Conservation (phyloP, 2,113 vertebrate genomes). For the Embiotoca jacksoni region DNA sequence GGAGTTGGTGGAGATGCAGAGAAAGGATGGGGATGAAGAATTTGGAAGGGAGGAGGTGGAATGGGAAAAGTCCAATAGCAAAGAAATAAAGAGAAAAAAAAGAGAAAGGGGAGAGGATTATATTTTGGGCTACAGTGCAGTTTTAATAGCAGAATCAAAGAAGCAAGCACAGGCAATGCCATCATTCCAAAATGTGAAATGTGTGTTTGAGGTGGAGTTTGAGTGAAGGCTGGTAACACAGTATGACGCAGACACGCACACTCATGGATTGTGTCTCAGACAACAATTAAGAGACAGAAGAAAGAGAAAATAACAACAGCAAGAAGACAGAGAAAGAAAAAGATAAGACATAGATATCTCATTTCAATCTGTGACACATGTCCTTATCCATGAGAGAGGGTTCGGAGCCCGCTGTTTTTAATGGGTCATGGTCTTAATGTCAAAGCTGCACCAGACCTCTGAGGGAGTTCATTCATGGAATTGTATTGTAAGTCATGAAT, state of each 20-base stretch:
- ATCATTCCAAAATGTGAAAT: constrained; percentile 81
- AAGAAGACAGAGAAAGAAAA: constrained; percentile 58
- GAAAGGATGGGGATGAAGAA: constrained; percentile 36
- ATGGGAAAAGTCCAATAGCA: constrained; percentile 33
- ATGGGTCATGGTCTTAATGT: constrained; percentile 78
- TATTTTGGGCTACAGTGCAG: constrained; percentile 43
- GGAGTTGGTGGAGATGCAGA: constrained; percentile 37
- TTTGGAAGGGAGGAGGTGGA: constrained; percentile 39
- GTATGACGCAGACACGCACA: constrained; percentile 74
- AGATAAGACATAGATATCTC: constrained; percentile 66
- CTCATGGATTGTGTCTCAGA: constrained; percentile 83
- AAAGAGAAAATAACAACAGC: constrained; percentile 64
- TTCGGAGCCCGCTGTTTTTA: constrained; percentile 53
- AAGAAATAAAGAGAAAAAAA: constrained; percentile 30
- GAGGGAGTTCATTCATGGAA: constrained; percentile 57
- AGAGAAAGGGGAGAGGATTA: constrained; percentile 48
- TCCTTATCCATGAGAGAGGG: constrained; percentile 81
- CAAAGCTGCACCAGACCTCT: constrained; percentile 68
- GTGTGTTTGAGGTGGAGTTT: constrained; percentile 77
- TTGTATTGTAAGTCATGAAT: constrained; percentile 56
- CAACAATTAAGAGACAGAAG: constrained; percentile 68
- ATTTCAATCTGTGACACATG: constrained; percentile 78
- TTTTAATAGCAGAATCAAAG: constrained; percentile 54
- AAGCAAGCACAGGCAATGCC: constrained; percentile 82
- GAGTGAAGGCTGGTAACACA: constrained; percentile 67